Evolutionary conservation across 2,113 vertebrate genomes (phyloP), one percentile per base, ranked within the genome.

Genomic region (Odocoileus virginianus): DNA sequence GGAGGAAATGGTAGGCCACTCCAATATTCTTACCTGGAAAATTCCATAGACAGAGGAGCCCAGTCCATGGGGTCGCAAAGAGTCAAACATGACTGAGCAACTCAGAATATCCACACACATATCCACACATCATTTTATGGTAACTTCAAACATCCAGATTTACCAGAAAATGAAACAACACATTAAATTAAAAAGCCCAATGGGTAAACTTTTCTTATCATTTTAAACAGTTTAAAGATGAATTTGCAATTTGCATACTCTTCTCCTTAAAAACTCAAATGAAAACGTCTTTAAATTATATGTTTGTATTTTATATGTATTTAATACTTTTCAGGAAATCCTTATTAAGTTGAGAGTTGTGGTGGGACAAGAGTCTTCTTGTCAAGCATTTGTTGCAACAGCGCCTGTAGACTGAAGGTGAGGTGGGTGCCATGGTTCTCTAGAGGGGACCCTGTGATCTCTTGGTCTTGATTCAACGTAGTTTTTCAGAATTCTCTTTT

Each of bases 231-330:
- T 10, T 90, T 71, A 33, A 74, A 96, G 89, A 89, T 45, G 71
- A 52, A 40, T 83, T 86, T 40, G 12, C 21, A 67, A 43, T 86
- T 30, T 58, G 15, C 2, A 71, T 2, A 47, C 23, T 67, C 12
- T 78, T 92, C 54, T 82, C n/a, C n/a, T 78, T 92, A 30, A 50
- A 84, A 94, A 30, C 23, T 79, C 33, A 88, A 67, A 67, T 54
- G 13, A 84, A 91, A 33, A 76, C 3, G 79, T 67, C 25, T 90
- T 79, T 64, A 25, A 67, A 4, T 79, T 92, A 6, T 16, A 21
- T 61, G 19, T 87, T 13, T 43, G 17, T 43, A 27, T 50, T 36
- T 71, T 40, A 71, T 36, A 4, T 25, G 4, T 33, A 45, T 43
- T 50, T 50, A 61, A n/a, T 33, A 50, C 13, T 76, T n/a, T 90